Conservation (phyloP, 1,140 invertebrate species). For the Helicoverpa armigera region DNA sequence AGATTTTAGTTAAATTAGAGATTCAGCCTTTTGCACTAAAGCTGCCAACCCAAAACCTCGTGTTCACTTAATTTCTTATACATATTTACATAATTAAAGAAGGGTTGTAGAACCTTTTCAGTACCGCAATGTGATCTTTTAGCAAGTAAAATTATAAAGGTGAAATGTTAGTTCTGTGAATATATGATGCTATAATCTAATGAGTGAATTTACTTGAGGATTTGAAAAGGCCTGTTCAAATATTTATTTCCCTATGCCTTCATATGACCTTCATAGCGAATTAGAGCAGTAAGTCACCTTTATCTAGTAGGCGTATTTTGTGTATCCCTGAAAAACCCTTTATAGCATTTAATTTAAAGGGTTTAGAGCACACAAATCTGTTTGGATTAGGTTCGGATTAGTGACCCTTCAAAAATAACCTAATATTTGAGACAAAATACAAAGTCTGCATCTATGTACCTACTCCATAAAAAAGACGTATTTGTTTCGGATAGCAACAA, state of each 20-base stretch:
- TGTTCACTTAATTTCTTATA: constrained; percentile 34
- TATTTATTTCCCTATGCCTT: background rate
- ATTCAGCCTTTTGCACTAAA: constrained; percentile 11
- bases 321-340: too few species aligned
- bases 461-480: background rate
- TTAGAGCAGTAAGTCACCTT: too few species aligned
- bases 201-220: background rate
- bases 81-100: constrained; percentile 28
- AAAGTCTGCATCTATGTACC: background rate
- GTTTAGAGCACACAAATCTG: too few species aligned
- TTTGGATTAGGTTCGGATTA: too few species aligned
- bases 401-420: too few species aligned
- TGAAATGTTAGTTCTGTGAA: constrained; percentile 11
- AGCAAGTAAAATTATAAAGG: background rate
- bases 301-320: too few species aligned
- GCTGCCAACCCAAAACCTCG: constrained; percentile 16
- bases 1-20: constrained; percentile 23
- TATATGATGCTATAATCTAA: background rate
- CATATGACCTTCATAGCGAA: too few species aligned
- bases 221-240: background rate
- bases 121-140: background rate
- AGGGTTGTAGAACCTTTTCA: background rate
- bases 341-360: too few species aligned
- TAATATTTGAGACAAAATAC: too few species aligned
- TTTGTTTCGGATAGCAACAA: background rate